Conservation (phyloP, 2,113 vertebrate species). For the Carlito syrichta region DNA sequence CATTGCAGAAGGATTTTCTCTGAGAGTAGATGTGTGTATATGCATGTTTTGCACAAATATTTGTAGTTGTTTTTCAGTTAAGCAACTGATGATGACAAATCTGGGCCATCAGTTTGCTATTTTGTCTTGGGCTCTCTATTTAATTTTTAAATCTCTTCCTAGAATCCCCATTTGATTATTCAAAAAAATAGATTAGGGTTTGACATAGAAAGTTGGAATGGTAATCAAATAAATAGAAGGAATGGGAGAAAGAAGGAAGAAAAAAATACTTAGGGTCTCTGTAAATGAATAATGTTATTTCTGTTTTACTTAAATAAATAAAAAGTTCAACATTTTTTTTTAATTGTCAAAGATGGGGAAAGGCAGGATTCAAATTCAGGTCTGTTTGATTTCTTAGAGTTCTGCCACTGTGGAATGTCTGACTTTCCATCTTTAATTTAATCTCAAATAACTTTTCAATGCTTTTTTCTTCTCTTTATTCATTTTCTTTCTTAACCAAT, state of each 20-base stretch:
- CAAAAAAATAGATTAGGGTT: not conserved
- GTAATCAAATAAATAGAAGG: not conserved
- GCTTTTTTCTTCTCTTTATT: not conserved
- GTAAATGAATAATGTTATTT: not conserved
- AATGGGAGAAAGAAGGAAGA: not conserved
- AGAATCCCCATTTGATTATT: not conserved
- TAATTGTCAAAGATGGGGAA: not conserved
- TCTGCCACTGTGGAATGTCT: not conserved
- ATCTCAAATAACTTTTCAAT: not conserved
- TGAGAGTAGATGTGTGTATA: not conserved
- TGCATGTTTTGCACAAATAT: not conserved
- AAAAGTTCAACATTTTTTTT: not conserved
- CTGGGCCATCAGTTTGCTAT: too few species aligned
- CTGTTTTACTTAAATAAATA: not conserved
- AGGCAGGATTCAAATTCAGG: not conserved
- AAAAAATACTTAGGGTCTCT: too few species aligned
- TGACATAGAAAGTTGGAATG: not conserved
- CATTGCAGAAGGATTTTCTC: not conserved
- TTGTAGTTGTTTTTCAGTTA: not conserved
- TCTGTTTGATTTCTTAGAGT: not conserved
- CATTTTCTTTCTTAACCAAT: not conserved
- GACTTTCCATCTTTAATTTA: not conserved
- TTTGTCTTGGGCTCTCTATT: not conserved
- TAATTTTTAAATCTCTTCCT: not conserved
- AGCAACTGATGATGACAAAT: not conserved